Evolutionary conservation across 2,113 vertebrate genomes (phyloP).

Genomic region (Mirounga angustirostris): DNA sequence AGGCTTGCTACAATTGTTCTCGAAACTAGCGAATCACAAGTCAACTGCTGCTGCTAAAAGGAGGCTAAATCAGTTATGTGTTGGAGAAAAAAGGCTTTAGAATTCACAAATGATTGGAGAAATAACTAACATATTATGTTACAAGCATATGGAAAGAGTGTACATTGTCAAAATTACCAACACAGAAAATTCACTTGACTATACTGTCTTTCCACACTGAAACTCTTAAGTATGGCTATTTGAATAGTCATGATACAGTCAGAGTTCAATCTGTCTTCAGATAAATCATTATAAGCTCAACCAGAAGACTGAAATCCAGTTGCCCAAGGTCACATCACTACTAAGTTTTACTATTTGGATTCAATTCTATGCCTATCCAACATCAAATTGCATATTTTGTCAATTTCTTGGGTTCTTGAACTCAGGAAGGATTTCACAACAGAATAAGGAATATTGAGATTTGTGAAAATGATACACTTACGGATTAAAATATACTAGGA

Average conservation of each 20-base stretch:
- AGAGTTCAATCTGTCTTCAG: not conserved
- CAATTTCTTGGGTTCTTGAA: not conserved
- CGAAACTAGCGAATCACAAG: not conserved
- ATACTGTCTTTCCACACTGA: not conserved
- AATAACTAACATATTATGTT: not conserved
- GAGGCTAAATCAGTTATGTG: not conserved
- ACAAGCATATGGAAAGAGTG: not conserved
- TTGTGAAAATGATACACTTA: not conserved
- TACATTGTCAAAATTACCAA: conserved; percentile 9
- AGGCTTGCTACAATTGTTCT: not conserved
- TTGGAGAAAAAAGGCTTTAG: not conserved
- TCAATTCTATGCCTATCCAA: not conserved
- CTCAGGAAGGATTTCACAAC: not conserved
- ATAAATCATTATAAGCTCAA: not conserved
- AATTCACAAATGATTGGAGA: conserved; percentile 44
- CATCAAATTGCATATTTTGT: not conserved
- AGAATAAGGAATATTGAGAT: not conserved
- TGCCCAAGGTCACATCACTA: not conserved
- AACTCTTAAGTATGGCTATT: not conserved
- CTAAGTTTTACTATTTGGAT: not conserved
- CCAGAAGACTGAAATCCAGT: not conserved
- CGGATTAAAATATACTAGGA: not conserved
- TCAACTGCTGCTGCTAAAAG: not conserved
- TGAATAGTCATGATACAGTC: not conserved
- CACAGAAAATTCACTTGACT: not conserved